Evolutionary conservation across 2,113 vertebrate species (phyloP).

Genomic region (Poecile atricapillus): DNA sequence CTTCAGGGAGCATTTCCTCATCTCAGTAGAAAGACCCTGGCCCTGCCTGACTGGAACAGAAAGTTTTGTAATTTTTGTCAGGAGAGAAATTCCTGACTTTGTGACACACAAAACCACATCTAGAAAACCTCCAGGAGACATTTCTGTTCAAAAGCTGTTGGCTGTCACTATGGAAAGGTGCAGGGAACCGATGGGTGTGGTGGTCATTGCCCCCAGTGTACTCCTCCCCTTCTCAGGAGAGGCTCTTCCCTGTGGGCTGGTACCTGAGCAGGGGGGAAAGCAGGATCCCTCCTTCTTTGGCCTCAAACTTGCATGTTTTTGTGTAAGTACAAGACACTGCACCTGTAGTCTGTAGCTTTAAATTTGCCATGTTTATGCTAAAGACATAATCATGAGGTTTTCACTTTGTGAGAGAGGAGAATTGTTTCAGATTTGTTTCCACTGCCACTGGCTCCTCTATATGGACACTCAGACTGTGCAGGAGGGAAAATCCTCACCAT

Average conservation of each 20-base stretch:
- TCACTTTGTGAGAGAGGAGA: not conserved
- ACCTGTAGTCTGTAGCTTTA: not conserved
- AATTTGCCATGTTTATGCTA: not conserved
- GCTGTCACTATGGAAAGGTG: not conserved
- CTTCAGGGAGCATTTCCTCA: not conserved
- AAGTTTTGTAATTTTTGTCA: not conserved
- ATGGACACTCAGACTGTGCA: not conserved
- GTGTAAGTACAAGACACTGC: not conserved
- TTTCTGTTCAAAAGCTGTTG: not conserved
- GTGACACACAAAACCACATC: not conserved
- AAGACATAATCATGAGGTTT: not conserved
- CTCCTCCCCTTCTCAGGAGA: not conserved
- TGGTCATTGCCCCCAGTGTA: not conserved
- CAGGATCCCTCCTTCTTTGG: not conserved
- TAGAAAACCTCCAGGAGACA: not conserved
- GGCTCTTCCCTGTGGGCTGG: not conserved
- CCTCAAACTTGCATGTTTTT: not conserved
- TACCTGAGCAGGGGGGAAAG: not conserved
- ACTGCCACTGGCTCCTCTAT: not conserved
- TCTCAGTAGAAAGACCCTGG: not conserved
- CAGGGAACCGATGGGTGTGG: too few relatives aligned
- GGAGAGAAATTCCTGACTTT: not conserved
- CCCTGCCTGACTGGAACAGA: not conserved
- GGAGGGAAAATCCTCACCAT: not conserved
- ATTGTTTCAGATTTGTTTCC: not conserved